phyloP scores from a whole-genome alignment of 2,888 invertebrate species.

The Eupeodes latifasciatus region DNA sequence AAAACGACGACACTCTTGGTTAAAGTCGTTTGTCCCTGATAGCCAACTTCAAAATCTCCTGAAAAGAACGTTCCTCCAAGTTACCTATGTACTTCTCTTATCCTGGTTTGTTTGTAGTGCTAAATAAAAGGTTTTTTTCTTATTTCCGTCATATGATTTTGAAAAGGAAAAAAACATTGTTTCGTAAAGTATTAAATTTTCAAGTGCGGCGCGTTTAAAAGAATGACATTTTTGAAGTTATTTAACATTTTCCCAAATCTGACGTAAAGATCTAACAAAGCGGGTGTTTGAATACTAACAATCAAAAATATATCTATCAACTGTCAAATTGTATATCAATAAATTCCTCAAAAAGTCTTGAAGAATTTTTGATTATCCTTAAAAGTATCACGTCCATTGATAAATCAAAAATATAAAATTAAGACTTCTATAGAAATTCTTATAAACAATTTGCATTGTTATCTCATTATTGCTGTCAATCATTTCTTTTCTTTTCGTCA shows the following conservation, averaged over 20 bases:
- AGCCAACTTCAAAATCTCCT: no score
- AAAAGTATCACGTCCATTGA: neutral
- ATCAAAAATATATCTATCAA: neutral
- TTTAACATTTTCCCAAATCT: neutral
- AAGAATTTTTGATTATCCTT: conserved; percentile 3
- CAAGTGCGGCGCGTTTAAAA: neutral
- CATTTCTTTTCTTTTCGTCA: neutral
- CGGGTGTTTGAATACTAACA: neutral
- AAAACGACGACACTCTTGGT: no score
- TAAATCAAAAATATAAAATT: neutral
- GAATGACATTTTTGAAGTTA: neutral
- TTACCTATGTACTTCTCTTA: no score
- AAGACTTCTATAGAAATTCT: neutral
- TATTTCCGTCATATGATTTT: no score
- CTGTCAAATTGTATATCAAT: conserved; percentile 12
- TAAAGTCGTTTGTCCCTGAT: no score
- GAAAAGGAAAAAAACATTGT: no score
- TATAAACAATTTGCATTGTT: conserved; percentile 2
- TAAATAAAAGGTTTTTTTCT: no score
- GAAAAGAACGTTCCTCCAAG: no score
- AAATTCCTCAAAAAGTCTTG: neutral
- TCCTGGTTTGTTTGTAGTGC: no score
- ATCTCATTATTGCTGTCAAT: conserved; percentile 28
- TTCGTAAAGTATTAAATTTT: no score
- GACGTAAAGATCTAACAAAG: neutral